Evolutionary conservation across 2,797 vertebrate genomes (phyloP).

Genomic region (Bryconaethiops microstoma): DNA sequence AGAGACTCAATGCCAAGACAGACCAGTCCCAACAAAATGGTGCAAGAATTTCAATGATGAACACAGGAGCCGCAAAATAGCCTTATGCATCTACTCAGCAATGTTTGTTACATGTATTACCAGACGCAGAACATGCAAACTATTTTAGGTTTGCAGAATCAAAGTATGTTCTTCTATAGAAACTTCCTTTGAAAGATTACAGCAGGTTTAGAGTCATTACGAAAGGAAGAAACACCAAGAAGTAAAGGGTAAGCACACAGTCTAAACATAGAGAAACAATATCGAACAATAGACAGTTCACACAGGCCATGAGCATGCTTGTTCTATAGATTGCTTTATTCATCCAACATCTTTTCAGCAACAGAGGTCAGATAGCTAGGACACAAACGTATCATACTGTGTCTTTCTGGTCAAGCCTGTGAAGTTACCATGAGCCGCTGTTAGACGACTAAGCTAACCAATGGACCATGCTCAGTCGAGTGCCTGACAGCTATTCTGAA

Average conservation of each 20-base stretch:
- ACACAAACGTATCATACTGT: conserved; percentile 2
- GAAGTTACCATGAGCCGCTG: conserved; percentile 12
- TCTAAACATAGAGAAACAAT: not conserved
- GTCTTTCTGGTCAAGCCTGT: conserved; percentile 27
- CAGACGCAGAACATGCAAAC: not conserved
- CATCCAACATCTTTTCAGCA: not conserved
- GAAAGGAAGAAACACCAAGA: not conserved
- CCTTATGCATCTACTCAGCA: not conserved
- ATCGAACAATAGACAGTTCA: not conserved
- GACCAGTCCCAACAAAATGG: not conserved
- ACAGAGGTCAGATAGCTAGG: not conserved
- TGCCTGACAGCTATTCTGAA: conserved; percentile 75
- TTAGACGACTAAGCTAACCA: conserved; percentile 28
- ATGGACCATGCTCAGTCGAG: conserved; percentile 76
- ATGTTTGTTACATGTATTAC: not conserved
- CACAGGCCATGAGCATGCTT: not conserved
- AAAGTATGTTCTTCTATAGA: not conserved
- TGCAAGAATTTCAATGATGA: conserved; percentile 6
- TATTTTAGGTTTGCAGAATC: not conserved
- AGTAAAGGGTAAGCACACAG: not conserved
- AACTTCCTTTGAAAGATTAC: not conserved
- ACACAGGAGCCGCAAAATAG: conserved; percentile 19
- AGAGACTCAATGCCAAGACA: conserved; percentile 39
- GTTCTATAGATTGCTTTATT: conserved; percentile 11
- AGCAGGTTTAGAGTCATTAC: not conserved